Evolutionary conservation across 2,113 vertebrate species (phyloP).

Genomic region (Psittacula cyanocephala): DNA sequence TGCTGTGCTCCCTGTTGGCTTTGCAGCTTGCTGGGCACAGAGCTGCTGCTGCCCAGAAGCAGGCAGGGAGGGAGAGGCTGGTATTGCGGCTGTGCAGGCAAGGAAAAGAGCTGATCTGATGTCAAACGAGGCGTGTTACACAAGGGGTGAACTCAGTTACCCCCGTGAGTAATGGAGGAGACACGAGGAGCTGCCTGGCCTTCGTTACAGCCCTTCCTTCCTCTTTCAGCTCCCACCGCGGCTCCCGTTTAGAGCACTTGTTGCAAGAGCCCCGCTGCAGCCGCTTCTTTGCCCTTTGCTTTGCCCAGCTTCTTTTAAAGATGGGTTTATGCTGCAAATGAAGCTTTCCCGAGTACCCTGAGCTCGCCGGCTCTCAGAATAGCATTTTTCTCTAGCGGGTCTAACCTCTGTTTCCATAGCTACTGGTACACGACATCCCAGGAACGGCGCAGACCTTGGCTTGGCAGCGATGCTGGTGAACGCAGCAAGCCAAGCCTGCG

Average conservation of each 20-base stretch:
- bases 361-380: constrained; percentile 3
- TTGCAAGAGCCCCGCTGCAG: not conserved
- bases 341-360: not conserved
- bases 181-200: constrained; percentile 23
- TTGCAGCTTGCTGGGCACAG: not conserved
- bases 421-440: constrained; percentile 32
- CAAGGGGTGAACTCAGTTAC: constrained; percentile 20
- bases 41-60: not conserved
- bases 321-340: not conserved
- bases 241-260: not conserved
- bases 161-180: constrained; percentile 34
- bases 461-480: not conserved
- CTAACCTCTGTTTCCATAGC: constrained; percentile 62
- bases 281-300: not conserved
- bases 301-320: not conserved
- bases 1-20: rapidly evolving
- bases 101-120: not conserved
- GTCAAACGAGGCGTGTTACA: not conserved
- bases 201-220: constrained; percentile 37
- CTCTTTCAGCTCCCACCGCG: not conserved
- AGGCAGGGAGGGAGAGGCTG: not conserved
- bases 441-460: not conserved
- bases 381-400: constrained; percentile 1
- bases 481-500: rapidly evolving
- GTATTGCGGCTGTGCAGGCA: not conserved